These are phyloP conservation scores for Leptoteleia sp. DNA, from an alignment of 1,140 invertebrate genomes.

Conservation along the genomic window DNA sequence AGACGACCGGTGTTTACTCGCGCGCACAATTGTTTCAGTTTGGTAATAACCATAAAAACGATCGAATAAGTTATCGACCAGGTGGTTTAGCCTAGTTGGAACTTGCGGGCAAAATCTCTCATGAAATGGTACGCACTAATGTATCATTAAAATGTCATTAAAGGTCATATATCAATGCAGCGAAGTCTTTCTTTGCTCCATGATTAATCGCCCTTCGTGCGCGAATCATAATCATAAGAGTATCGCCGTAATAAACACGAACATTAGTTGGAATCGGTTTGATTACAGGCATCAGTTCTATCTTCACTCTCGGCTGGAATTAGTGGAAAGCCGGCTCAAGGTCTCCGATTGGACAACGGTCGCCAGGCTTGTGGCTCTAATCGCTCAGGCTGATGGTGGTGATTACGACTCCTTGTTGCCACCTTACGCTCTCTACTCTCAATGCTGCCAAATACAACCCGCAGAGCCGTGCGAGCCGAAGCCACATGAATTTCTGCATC, in stretches of 20 bases:
- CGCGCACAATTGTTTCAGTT: background rate
- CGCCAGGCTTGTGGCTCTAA: slow-evolving; percentile 87
- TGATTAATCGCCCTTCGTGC: slow-evolving; percentile 33
- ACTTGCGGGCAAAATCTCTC: slow-evolving; percentile 11
- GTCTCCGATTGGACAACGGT: slow-evolving; percentile 86
- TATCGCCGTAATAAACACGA: slow-evolving; percentile 29
- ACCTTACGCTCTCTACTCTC: slow-evolving; percentile 83
- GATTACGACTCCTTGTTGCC: slow-evolving; percentile 85
- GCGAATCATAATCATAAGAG: slow-evolving; percentile 27
- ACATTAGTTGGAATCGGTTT: slow-evolving; percentile 51
- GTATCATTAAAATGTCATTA: slow-evolving; percentile 52
- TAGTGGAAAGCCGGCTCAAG: slow-evolving; percentile 86
- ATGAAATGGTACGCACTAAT: background rate
- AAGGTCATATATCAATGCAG: slow-evolving; percentile 43
- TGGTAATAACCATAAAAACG: background rate
- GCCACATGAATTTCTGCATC: slow-evolving; percentile 84
- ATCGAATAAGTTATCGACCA: slow-evolving; percentile 9
- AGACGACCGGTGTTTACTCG: background rate
- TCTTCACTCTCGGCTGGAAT: slow-evolving; percentile 88
- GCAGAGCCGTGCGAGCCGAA: slow-evolving; percentile 82
- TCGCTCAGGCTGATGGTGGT: slow-evolving; percentile 88
- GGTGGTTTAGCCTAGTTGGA: slow-evolving; percentile 4
- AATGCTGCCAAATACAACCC: slow-evolving; percentile 83
- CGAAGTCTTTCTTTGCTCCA: slow-evolving; percentile 14
- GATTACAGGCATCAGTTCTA: slow-evolving; percentile 89